These are phyloP conservation scores for Hippopotamus amphibius DNA, from an alignment of 2,113 vertebrate species.

Conservation along the genomic window DNA sequence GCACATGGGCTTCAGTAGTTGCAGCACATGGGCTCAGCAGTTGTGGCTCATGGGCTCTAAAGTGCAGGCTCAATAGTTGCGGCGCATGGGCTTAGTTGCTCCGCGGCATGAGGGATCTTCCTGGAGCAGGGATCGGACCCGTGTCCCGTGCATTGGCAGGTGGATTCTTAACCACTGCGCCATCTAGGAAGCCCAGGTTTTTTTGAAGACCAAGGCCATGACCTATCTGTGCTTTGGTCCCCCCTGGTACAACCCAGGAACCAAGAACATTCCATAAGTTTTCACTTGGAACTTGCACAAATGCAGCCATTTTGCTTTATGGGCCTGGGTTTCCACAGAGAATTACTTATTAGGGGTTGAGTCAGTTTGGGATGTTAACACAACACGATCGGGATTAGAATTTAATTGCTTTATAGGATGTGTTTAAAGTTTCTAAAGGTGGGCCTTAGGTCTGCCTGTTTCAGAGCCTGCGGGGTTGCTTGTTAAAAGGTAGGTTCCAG, in stretches of 20 bases:
- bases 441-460: background rate
- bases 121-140: too few species aligned
- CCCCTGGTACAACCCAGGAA: accelerated
- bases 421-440: background rate
- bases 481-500: too few species aligned
- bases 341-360: background rate
- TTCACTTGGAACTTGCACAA: background rate
- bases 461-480: too few species aligned
- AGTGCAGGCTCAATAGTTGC: too few species aligned
- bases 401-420: background rate
- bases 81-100: too few species aligned
- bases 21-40: too few species aligned
- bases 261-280: background rate
- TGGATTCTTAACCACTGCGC: too few species aligned
- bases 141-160: too few species aligned
- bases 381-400: accelerated
- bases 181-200: too few species aligned
- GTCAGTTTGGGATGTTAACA: background rate
- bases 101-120: too few species aligned
- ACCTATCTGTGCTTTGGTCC: background rate
- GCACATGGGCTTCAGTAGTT: too few species aligned
- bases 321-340: background rate
- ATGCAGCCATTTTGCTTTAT: background rate
- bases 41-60: too few species aligned
- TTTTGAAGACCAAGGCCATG: background rate